Base-by-base conservation (phyloP, 2,888 invertebrate genomes). In the Habroteleia sp. region DNA sequence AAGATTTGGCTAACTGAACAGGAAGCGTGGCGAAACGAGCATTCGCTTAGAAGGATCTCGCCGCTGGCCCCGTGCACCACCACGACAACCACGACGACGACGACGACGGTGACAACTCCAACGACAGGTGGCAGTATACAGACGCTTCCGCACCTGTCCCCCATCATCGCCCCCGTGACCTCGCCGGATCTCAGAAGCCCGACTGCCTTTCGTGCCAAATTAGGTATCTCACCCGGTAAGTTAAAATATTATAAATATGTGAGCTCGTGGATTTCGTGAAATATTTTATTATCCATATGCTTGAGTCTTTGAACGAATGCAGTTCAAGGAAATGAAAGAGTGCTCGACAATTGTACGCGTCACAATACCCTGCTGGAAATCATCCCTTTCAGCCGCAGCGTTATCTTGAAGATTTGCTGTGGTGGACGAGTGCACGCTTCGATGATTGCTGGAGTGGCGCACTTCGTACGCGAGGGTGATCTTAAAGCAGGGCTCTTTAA, bases 21-120 rank as follows among this genome's bases (percentile, higher is more conserved):
- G 80, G 88, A 88, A 58, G 83, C 85, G 81, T 88, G 88, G 88
- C 84, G 84, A 68, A 85, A 84, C 60, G 87, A 88, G 44, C 85
- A 85, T 77, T 81, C 81, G 42, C 82, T 84, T 44, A 87, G 85
- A 77, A 85, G 86, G 79, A 82, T 81, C 52, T 86, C 86, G 48
- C 86, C 85, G 66, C 44, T 82, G 60, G 81, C 78, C 73, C 80
- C 83, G 4, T 81, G 83, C 60, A 62, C 81, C 54, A 79, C 80
- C 31, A 72, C 79, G 27, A 80, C 79, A 23, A 83, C 82, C n/a
- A n/a, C n/a, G 17, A 80, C 81, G 25, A 74, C 74, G 50, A 81
- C 81, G 63, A 77, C 79, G 69, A 69, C 77, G 52, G 25, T 65
- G 68, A 77, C 78, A 35, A 82, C 85, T 44, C 83, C 83, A 62